Conservation (phyloP, 2,113 vertebrate genomes). For the Mastomys natalensis region DNA sequence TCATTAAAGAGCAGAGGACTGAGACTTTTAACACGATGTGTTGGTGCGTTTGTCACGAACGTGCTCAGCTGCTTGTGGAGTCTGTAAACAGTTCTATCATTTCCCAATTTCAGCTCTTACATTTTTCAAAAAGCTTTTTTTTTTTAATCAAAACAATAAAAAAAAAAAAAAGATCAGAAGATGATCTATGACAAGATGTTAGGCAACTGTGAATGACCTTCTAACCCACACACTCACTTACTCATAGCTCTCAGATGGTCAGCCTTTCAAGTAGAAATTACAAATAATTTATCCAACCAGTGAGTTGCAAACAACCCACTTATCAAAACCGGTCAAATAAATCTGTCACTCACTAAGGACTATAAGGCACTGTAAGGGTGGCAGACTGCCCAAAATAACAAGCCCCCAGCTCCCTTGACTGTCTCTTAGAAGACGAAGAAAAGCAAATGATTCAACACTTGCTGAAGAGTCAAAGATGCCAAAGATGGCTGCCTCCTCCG, state of each 20-base stretch:
- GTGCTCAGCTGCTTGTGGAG: conserved; percentile 64
- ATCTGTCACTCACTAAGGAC: conserved; percentile 85
- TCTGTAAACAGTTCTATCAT: conserved; percentile 77
- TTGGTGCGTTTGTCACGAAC: conserved; percentile 76
- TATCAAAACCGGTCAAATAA: conserved; percentile 88
- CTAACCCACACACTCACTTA: conserved; percentile 81
- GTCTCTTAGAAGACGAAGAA: conserved; percentile 77
- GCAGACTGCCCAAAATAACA: conserved; percentile 80
- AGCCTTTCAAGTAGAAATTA: conserved; percentile 86
- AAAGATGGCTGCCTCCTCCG: conserved; percentile 36
- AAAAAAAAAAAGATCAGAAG: conserved; percentile 84
- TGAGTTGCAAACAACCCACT: conserved; percentile 87
- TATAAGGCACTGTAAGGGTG: conserved; percentile 83
- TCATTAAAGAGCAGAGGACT: conserved; percentile 67
- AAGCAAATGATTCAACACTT: conserved; percentile 62
- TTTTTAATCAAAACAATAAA: conserved; percentile 85
- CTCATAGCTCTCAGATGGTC: conserved; percentile 83
- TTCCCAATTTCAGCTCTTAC: conserved; percentile 79
- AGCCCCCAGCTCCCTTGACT: conserved; percentile 80
- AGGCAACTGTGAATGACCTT: conserved; percentile 84
- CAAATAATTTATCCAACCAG: conserved; percentile 86
- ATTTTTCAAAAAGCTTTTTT: conserved; percentile 66
- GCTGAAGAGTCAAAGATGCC: conserved; percentile 48
- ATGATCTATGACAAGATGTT: conserved; percentile 87
- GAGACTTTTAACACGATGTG: conserved; percentile 68